Evolutionary conservation across 2,888 invertebrate genomes (phyloP), one percentile per base, ranked within the genome.

Genomic region (Cybosia mesomella): DNA sequence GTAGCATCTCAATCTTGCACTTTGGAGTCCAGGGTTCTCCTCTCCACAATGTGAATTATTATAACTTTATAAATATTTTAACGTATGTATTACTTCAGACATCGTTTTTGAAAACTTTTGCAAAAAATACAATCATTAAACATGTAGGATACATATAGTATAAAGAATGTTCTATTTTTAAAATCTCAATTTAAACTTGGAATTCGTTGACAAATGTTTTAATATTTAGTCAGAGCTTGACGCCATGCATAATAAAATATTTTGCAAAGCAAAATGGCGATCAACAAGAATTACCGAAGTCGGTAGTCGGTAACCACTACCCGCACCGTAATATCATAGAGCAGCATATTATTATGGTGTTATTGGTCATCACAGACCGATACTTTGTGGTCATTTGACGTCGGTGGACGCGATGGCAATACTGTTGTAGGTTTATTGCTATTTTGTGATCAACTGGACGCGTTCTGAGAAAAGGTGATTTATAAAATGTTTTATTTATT

Each of bases 321-420:
- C 72, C 77, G 77, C 73, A 80, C 79, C 68, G 49, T 80, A 80
- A 81, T 81, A 75, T 75, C 75, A 76, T 77, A 75, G 74, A 75
- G 69, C 58, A 71, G 66, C 64, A 64, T 78, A 70, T 80, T 82
- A 83, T 82, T 81, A 85, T 76, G 78, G 74, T 67, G 75, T 85
- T 87, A 87, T 89, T 86, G 87, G 84, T 77, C 77, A 81, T 84
- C 76, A 80, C 79, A 79, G 83, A 80, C 85, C 84, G 84, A 88
- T 86, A 88, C 85, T 89, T 88, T 89, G 88, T 84, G 84, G 87
- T 87, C 86, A 87, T 89, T 88, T 85, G 82, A 79, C 81, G 83
- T 79, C 67, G 77, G 69, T 67, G 66, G 64, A 70, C 78, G 76
- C 75, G 70, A 83, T 82, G 77, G 81, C 79, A 67, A 76, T 75